These are phyloP conservation scores for Furcifer pardalis DNA, from an alignment of 2,797 vertebrate species.

Conservation along the genomic window DNA sequence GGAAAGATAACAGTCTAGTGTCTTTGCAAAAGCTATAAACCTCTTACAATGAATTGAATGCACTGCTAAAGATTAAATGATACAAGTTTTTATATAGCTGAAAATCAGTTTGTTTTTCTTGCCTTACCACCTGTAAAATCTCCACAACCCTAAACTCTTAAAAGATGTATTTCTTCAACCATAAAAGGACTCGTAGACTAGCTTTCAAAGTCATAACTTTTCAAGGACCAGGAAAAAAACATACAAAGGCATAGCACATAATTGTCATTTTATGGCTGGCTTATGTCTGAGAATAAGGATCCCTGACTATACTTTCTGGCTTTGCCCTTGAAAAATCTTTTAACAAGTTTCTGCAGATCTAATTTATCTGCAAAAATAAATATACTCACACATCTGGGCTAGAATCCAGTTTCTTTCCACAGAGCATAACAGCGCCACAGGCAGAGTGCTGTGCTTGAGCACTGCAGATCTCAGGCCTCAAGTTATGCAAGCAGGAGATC, in stretches of 20 bases:
- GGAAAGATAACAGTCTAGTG: background rate
- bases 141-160: background rate
- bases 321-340: constrained; percentile 5
- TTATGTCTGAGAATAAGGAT: constrained; percentile 4
- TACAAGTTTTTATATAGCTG: background rate
- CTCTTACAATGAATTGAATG: background rate
- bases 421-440: too few species aligned
- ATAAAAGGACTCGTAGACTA: background rate
- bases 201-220: constrained; percentile 11
- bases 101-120: constrained; percentile 7
- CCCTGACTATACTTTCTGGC: background rate
- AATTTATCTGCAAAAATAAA: background rate
- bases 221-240: background rate
- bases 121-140: background rate
- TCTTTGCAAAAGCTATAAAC: background rate
- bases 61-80: background rate
- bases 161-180: background rate
- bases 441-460: too few species aligned
- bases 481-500: too few species aligned
- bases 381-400: background rate
- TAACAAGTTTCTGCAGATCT: background rate
- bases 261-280: constrained; percentile 9
- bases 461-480: too few species aligned
- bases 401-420: too few species aligned
- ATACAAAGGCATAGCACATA: background rate